These are phyloP conservation scores for Callithrix jacchus DNA, from an alignment of 2,113 vertebrate genomes.

Conservation along the genomic window DNA sequence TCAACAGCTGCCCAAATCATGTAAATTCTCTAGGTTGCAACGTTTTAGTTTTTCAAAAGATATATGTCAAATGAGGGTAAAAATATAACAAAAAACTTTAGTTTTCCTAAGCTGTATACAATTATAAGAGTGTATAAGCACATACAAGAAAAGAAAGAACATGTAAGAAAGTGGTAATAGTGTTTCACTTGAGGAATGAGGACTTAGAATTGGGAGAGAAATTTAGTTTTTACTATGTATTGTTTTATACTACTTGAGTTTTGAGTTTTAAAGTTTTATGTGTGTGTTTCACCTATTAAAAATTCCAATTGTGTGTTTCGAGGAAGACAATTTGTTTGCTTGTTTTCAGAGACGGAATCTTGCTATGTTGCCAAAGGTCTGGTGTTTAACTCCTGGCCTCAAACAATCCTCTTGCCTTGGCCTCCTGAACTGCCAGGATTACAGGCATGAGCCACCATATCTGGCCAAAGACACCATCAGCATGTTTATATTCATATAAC, in stretches of 20 bases:
- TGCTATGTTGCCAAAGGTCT: no score
- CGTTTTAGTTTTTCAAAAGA: conserved; percentile 6
- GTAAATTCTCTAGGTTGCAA: not conserved
- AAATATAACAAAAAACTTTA: not conserved
- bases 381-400: no score
- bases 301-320: not conserved
- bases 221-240: not conserved
- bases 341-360: no score
- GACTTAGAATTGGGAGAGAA: not conserved
- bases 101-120: not conserved
- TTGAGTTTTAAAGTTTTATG: not conserved
- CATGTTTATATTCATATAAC: not conserved
- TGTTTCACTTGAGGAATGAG: not conserved
- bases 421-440: no score
- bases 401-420: no score
- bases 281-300: not conserved
- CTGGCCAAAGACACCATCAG: not conserved
- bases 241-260: not conserved
- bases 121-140: not conserved
- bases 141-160: not conserved
- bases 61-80: not conserved
- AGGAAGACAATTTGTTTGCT: not conserved
- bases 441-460: no score
- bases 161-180: not conserved
- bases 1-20: not conserved